A percentile compares a stretch with the other conserved stretches of the same genome.
Evolutionary conservation across 2,113 vertebrate genomes (phyloP).

Genomic region (Cottus gobio): DNA sequence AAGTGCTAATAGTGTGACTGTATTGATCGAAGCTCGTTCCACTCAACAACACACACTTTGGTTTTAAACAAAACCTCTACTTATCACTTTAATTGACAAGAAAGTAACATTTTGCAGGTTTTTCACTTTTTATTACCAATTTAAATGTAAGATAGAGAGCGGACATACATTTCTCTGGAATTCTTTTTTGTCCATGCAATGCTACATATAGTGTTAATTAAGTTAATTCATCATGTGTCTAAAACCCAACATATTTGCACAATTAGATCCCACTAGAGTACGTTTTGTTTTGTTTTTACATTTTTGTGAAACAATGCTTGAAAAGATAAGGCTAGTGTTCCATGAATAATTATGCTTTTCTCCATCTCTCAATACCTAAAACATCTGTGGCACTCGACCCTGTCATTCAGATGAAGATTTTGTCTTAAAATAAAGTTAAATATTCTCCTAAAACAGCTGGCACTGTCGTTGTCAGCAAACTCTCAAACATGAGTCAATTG

Average conservation of each 20-base stretch:
- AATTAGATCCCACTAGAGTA: neutral
- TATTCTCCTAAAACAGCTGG: neutral
- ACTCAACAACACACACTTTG: conserved; percentile 45
- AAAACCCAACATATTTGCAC: neutral
- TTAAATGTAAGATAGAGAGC: neutral
- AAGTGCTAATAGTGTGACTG: conserved; percentile 42
- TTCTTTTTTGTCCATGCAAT: neutral
- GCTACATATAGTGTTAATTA: neutral
- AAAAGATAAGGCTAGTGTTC: neutral
- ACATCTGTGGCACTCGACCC: neutral
- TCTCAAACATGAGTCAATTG: neutral
- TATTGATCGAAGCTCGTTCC: conserved; percentile 58
- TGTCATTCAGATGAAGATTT: neutral
- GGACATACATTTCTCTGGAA: neutral
- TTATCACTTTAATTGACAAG: conserved; percentile 46
- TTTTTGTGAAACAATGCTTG: neutral
- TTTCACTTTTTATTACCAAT: neutral
- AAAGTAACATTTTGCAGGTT: conserved; percentile 12
- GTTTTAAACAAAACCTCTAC: conserved; percentile 35
- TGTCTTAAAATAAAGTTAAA: neutral
- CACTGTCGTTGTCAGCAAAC: neutral
- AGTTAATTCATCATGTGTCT: neutral
- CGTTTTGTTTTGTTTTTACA: neutral
- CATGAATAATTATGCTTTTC: neutral
- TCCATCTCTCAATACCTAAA: neutral